Percentiles rank a stretch among this genome's conserved stretches.
phyloP scores from a whole-genome alignment of 2,113 vertebrate genomes.

The Hemiprocne comata region DNA sequence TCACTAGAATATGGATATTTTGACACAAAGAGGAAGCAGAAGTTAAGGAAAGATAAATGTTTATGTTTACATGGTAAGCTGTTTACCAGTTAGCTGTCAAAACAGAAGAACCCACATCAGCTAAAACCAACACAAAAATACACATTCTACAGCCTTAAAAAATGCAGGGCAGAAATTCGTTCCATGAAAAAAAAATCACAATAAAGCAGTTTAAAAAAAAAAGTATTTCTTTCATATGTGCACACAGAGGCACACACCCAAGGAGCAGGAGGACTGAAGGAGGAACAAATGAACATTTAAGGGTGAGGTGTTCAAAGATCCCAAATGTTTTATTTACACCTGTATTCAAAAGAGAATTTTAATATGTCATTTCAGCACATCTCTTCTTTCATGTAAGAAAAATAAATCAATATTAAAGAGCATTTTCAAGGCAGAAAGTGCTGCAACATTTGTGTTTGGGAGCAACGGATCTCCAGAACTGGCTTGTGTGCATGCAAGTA shows the following conservation, averaged over 20 bases:
- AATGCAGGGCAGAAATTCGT: not conserved
- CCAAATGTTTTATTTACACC: not conserved
- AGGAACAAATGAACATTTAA: not conserved
- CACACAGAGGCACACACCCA: not conserved
- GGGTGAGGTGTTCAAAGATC: not conserved
- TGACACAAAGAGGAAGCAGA: conserved; percentile 1
- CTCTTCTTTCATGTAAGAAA: not conserved
- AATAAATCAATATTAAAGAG: not conserved
- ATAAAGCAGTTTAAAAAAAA: not conserved
- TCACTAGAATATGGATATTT: not conserved
- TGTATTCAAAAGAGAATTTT: not conserved
- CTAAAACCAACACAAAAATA: not conserved
- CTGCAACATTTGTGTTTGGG: not conserved
- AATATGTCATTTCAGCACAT: not conserved
- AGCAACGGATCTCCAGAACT: conserved; percentile 4
- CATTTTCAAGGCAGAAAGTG: not conserved
- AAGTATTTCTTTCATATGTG: not conserved
- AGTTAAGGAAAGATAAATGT: not conserved
- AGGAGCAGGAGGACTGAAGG: not conserved
- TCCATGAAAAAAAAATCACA: not conserved
- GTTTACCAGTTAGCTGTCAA: not conserved
- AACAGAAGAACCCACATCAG: not conserved
- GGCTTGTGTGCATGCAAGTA: not conserved
- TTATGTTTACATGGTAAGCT: not conserved
- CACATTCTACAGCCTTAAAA: not conserved